Evolutionary conservation across 37 sponge, comb jelly and placozoan species (phyloP), one percentile per base, ranked within the genome.

Genomic region (Spongilla lacustris): DNA sequence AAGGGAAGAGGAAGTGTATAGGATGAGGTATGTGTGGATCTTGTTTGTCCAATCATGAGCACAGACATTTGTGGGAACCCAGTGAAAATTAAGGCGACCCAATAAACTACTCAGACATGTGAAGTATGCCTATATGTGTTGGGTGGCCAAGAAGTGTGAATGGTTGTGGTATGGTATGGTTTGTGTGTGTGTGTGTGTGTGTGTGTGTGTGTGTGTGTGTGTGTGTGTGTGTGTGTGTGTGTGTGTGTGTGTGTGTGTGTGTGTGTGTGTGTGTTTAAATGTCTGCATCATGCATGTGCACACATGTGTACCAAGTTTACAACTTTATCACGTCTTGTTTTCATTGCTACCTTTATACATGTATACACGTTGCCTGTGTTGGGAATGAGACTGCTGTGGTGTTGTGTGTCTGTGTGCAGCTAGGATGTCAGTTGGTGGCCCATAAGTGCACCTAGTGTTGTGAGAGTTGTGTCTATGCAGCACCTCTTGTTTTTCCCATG

Each of bases 131-230:
- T 58, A 14, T 58, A 6, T 41, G 41, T 41, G 46, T 58, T 58
- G 19, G 58, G 58, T 17, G 11, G 14, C 58, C 21, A 17, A 58
- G 58, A 58, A 58, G 58, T 58, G 58, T 58, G 58, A 58, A 58
- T 58, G 58, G 58, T 17, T 14, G 19, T 46, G 46, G 46, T 58
- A 6, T 76, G 41, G 41, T 41, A 9, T 3, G 41, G 41, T 41
- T 3, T 41, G 41, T 3, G 34, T 35, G 36, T 36, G 14, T 36
- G 76, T 76, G 32, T 36, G 35, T 11, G 19, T 19, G 19, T 27
- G 41, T 41, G 41, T 41, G 41, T 41, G 41, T 41, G 41, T 78
- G 66, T 78, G 66, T 78, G 66, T 78, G 66, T 78, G 66, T 78
- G 66, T 78, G 66, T 78, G 26, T 35, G 66, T 41, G 31, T 74